A percentile compares a stretch with the other conserved stretches of the same genome.
Conservation (phyloP, 2,888 invertebrate species). For the Horisme vitalbata region DNA sequence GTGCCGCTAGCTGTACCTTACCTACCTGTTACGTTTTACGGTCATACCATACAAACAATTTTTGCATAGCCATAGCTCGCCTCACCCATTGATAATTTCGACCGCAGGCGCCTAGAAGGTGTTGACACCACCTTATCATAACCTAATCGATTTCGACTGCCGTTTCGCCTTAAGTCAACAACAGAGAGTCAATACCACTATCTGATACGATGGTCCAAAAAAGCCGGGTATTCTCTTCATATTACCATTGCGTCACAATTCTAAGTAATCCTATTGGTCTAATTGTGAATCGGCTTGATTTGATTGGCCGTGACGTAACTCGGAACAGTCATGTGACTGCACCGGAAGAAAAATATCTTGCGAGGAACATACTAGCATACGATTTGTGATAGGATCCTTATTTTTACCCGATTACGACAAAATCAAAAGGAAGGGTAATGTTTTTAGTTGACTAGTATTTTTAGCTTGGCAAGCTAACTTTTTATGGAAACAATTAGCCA, state of each 20-base stretch:
- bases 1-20: too few relatives aligned
- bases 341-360: too few relatives aligned
- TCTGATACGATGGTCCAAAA: slow-evolving; percentile 71
- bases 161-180: slow-evolving; percentile 80
- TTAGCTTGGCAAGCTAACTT: too few relatives aligned
- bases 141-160: slow-evolving; percentile 78
- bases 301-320: not conserved
- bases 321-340: too few relatives aligned
- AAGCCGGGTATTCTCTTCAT: slow-evolving; percentile 12
- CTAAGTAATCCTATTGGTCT: slow-evolving; percentile 1
- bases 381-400: too few relatives aligned
- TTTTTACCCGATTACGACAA: too few relatives aligned
- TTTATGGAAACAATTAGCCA: too few relatives aligned
- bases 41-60: slow-evolving; percentile 47
- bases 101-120: slow-evolving; percentile 69
- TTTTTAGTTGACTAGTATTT: too few relatives aligned
- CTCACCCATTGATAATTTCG: slow-evolving; percentile 59
- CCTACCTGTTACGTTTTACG: too few relatives aligned
- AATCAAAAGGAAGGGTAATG: too few relatives aligned
- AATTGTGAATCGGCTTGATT: slow-evolving; percentile 51
- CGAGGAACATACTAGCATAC: too few relatives aligned
- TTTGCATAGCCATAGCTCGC: slow-evolving; percentile 60
- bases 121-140: slow-evolving; percentile 70
- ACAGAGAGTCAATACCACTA: slow-evolving; percentile 71
- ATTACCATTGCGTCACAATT: slow-evolving; percentile 8